These are phyloP conservation scores for Agrilus cyanescens DNA, from an alignment of 2,888 invertebrate species.

Conservation along the genomic window DNA sequence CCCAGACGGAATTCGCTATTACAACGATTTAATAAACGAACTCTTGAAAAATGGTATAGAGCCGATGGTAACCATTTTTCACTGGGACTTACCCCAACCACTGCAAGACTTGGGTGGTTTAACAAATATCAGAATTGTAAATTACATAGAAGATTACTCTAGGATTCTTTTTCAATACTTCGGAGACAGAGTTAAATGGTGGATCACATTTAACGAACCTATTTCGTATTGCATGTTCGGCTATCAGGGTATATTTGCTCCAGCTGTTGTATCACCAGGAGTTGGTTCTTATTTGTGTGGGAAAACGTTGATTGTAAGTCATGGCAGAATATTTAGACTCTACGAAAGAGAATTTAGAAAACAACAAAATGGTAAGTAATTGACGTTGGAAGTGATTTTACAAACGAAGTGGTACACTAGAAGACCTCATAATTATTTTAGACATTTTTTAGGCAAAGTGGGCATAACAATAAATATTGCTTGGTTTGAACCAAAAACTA, in stretches of 20 bases:
- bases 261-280: conserved; percentile 39
- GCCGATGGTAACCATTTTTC: conserved; percentile 50
- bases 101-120: conserved; percentile 51
- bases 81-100: conserved; percentile 51
- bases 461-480: conserved; percentile 43
- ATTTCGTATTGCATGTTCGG: conserved; percentile 24
- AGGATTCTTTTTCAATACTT: conserved; percentile 34
- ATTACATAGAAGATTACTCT: conserved; percentile 50
- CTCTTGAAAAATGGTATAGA: conserved; percentile 40
- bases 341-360: conserved; percentile 41
- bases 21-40: conserved; percentile 46
- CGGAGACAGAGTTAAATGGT: conserved; percentile 33
- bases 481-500: conserved; percentile 43
- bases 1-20: conserved; percentile 48
- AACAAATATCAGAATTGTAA: conserved; percentile 43
- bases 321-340: conserved; percentile 49
- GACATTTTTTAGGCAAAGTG: conserved; percentile 41
- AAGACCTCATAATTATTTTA: conserved; percentile 17
- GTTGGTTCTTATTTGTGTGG: conserved; percentile 49
- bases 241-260: conserved; percentile 34
- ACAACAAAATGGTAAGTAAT: conserved; percentile 19
- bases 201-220: conserved; percentile 47
- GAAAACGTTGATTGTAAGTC: conserved; percentile 51
- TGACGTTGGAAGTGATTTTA: background rate
- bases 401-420: conserved; percentile 24